Base-by-base conservation (phyloP, 2,888 invertebrate species). In the Cerastis leucographa region DNA sequence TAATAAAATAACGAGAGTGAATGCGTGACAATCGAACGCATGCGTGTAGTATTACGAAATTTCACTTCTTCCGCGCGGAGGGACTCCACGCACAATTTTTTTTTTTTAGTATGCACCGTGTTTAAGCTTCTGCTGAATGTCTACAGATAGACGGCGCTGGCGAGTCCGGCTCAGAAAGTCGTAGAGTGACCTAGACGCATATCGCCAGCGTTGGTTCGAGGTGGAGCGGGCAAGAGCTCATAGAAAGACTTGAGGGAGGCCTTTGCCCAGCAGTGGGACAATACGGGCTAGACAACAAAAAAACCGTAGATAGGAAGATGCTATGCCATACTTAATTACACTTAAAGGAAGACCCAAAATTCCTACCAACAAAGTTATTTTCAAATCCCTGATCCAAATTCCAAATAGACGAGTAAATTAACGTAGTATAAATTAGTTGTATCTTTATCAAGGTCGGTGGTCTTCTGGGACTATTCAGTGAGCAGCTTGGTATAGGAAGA, bases 351-450 rank as follows among this genome's bases (percentile, higher is more conserved):
- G 0, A 40, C 35, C 14, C 22, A 4, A 68, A 67, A 79, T 29
- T 14, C 22, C 25, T 62, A 64, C n/a, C 66, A 42, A 66, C 40
- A 61, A 66, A 49, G 46, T 54, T 67, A 14, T 17, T 42, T 62
- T 59, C n/a, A 46, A 35, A 80, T 70, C 67, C 25, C 66, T 19
- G 49, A 67, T 80, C 44, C 22, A 40, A 80, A 80, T 61, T 61
- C 25, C 59, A 40, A 79, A 51, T 66, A 35, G 19, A 78, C 35
- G n/a, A 80, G 59, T 72, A 72, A 81, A 71, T 78, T 68, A 74
- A 74, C 78, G 68, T 54, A 62, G 51, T 54, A 68, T 68, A 66
- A 83, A 83, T 80, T 72, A 70, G 44, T 72, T 74, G 66, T 66
- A 77, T 82, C 80, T 80, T 72, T 62, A 74, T 70, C 69, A 72